Base-by-base conservation (phyloP, 2,113 vertebrate species). In the Connochaetes taurinus region DNA sequence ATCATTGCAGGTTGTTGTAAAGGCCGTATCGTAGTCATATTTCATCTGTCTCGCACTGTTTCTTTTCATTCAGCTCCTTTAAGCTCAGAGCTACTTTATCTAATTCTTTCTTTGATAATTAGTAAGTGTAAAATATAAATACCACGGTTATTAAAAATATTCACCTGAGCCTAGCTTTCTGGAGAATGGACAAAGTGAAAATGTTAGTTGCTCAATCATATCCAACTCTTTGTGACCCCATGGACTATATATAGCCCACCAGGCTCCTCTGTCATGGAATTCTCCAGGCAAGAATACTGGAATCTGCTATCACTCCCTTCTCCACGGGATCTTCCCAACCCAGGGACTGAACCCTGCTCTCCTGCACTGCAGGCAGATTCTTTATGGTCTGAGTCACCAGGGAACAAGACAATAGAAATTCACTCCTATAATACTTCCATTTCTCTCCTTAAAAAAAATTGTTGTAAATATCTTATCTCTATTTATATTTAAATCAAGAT, bases 401-500 rank as follows among this genome's bases (percentile, higher is more conserved):
- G 40, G n/a, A n/a, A 2, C 53, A 76, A 87, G 2, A 25, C 87
- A 86, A 90, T 58, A 90, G 15, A 87, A 88, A 58, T 78, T 10
- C 2, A 33, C 9, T 87, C 13, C 33, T 85, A 8, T 45, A 80
- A 87, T 31, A 40, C 0, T 14, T 29, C 7, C 6, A 16, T 33
- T 71, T 64, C 4, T 64, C 5, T 14, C 1, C 13, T 29, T 40
- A 27, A 92, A n/a, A 57, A 94, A 89, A 57, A 76, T 55, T 43
- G 47, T 90, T 96, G 53, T 57, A 31, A 96, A 82, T 62, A 85
- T 55, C 6, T 81, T 93, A 53, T 57, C 23, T 88, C 17, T 52
- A 85, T 92, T 93, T 95, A n/a, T 85, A 76, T 91, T 96, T 82
- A 94, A 93, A 95, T 94, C 12, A 67, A 31, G 0, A 8, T 6